phyloP scores from a whole-genome alignment of 2,113 vertebrate genomes.

The Indri indri region DNA sequence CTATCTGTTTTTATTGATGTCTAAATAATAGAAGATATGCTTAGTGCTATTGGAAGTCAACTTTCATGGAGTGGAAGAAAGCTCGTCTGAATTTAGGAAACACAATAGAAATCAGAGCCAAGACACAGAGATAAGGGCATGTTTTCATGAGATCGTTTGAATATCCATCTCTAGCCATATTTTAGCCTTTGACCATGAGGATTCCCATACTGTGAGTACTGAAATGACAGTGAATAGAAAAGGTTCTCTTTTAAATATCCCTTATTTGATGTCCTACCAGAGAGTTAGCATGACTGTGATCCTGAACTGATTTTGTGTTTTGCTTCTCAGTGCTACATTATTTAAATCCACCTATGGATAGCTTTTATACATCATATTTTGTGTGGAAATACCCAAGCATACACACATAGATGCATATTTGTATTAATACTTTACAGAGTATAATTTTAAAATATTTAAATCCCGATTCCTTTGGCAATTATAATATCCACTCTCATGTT shows the following conservation, averaged over 20 bases:
- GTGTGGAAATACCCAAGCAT: neutral
- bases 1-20: neutral
- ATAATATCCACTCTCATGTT: neutral
- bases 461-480: neutral
- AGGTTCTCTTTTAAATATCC: neutral
- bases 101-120: neutral
- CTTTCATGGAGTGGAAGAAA: neutral
- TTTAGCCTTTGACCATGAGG: neutral
- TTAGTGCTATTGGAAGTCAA: neutral
- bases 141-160: neutral
- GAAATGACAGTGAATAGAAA: neutral
- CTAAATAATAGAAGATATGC: neutral
- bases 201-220: neutral
- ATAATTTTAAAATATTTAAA: constrained; percentile 17
- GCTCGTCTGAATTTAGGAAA: neutral
- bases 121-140: neutral
- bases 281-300: neutral
- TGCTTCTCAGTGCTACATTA: neutral
- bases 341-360: neutral
- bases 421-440: neutral
- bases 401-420: neutral
- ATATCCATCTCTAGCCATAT: neutral
- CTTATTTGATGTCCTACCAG: neutral
- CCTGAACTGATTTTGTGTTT: neutral
- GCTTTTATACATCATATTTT: neutral